Base-by-base conservation (phyloP, 2,888 invertebrate genomes). In the Itoplectis maculator region DNA sequence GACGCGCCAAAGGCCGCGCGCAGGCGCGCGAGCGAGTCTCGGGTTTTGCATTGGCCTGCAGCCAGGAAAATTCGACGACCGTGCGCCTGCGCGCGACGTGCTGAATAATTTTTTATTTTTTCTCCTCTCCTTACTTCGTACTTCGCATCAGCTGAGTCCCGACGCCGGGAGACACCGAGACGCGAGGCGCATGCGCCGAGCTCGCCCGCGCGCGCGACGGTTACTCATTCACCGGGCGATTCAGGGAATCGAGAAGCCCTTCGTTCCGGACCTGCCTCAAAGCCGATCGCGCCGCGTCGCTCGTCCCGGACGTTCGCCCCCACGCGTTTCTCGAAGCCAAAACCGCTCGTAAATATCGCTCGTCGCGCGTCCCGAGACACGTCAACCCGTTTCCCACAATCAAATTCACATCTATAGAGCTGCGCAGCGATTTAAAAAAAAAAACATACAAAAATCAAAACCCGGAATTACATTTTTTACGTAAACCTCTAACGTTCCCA, bases 41-140 rank as follows among this genome's bases (percentile, higher is more conserved):
- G 80, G 42, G 29, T 29, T 70, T 35, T 77, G 49, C 69, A 63
- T 81, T 82, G 82, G 83, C 74, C 40, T 42, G 47, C 23, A 9
- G 77, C 77, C 83, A 72, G 56, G 81, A 78, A 83, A 83, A 86
- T 81, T 78, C 72, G 81, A 76, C 72, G 78, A 68, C 29, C 69
- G 42, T 37, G 42, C 23, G 47, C 69, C 35, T 37, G 42, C 23
- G 47, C 47, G n/a, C 5, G n/a, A 5, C n/a, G 47, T 68, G 8
- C 47, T 66, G 72, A 37, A 49, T 37, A 78, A 65, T 61, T 37
- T 23, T 73, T 45, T 72, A 20, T 35, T 9, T 51, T n/a, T 29
- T 15, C n/a, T n/a, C n/a, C n/a, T n/a, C n/a, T n/a, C n/a, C n/a
- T n/a, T n/a, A n/a, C n/a, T n/a, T 56, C 47, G 20, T 29, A 5